Evolutionary conservation across 1,140 invertebrate genomes (phyloP).

Genomic region (Cydia amplana): DNA sequence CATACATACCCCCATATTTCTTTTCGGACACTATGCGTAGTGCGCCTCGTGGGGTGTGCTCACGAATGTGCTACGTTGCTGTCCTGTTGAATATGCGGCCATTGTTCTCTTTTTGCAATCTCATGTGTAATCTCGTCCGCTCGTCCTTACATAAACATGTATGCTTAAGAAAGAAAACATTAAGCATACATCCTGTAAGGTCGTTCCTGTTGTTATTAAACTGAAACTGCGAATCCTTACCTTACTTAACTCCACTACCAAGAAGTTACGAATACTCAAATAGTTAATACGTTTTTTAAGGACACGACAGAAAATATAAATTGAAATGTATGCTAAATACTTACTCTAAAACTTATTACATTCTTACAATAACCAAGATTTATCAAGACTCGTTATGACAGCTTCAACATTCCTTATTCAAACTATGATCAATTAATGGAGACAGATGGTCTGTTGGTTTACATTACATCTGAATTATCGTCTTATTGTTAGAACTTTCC

Average conservation of each 20-base stretch:
- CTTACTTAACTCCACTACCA: not conserved
- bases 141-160: conserved; percentile 39
- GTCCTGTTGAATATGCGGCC: conserved; percentile 59
- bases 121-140: conserved; percentile 65
- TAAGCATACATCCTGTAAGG: conserved; percentile 33
- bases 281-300: no score
- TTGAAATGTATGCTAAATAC: no score
- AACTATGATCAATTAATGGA: conserved; percentile 5
- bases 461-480: conserved; percentile 4
- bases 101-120: conserved; percentile 71
- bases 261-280: not conserved
- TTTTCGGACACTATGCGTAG: conserved; percentile 62
- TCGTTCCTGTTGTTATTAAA: not conserved
- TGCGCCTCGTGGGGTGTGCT: conserved; percentile 53
- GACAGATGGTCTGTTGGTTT: not conserved
- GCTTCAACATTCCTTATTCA: not conserved
- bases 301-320: no score
- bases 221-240: not conserved
- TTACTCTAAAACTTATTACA: not conserved
- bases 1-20: conserved; percentile 68
- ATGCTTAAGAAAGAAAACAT: conserved; percentile 22
- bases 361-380: conserved; percentile 2
- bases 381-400: not conserved
- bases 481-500: conserved; percentile 1
- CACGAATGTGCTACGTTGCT: conserved; percentile 62